Evolutionary conservation across 2,797 vertebrate species (phyloP), one percentile per base, ranked within the genome.

Genomic region (Steatocranus sp.): DNA sequence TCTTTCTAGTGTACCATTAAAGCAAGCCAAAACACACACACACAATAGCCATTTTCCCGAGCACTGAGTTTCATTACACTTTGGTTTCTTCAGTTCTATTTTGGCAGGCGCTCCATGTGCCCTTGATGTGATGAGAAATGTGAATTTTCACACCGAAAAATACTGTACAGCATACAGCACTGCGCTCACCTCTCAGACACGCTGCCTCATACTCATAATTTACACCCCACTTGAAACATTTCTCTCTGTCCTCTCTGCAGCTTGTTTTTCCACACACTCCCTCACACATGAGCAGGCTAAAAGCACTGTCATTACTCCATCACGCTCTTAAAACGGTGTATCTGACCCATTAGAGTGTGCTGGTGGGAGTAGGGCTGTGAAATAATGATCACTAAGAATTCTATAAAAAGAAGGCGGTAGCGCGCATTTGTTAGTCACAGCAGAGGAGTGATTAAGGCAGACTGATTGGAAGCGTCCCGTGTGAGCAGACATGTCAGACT

Each of bases 381-480:
- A 93, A 92, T 91, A 92, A 94, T 92, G 89, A 94, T 95, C 86
- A 88, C 81, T 79, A 80, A 91, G 91, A 92, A 86, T 94, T 95
- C 93, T 93, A 95, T 93, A 95, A 96, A 96, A 95, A 94, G 93
- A 91, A 92, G 91, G 86, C 80, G 70, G 88, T 75, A 74, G 85
- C 34, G 17, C 86, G 87, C 91, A 81, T 94, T 89, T 91, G 89
- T 93, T 92, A 89, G 91, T 93, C 89, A 90, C 92, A 92, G 93
- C 70, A 87, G 92, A 88, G 90, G 81, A 89, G 89, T 87, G 91
- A 95, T 96, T 93, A 93, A 93, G 85, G 86, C 91, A n/a, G 91
- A 89, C 90, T 93, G 92, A 94, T 93, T 92, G 92, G 90, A 90
- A 93, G 86, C 12, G 91, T 93, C 95, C 91, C 91, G 56, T 83